phyloP scores from a whole-genome alignment of 2,888 invertebrate genomes.

The Hermaeophaga mercurialis region DNA sequence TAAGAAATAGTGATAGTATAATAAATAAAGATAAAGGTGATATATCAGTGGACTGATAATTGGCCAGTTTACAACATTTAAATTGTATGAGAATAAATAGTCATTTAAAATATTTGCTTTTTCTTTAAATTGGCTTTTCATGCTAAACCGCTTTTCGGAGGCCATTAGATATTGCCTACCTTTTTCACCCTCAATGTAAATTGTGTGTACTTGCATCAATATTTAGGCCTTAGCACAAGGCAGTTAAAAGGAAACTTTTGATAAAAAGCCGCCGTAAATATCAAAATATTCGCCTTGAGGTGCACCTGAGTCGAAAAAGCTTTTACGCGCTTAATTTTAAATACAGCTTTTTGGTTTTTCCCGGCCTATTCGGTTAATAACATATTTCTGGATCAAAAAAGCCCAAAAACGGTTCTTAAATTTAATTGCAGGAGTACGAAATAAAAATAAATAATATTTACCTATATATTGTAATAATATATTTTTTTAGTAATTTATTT shows the following conservation, averaged over 20 bases:
- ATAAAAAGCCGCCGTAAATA: slow-evolving; percentile 25
- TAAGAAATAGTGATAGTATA: too few species aligned
- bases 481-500: too few species aligned
- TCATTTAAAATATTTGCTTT: too few species aligned
- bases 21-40: too few species aligned
- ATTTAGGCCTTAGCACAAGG: slow-evolving; percentile 15
- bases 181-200: slow-evolving; percentile 15
- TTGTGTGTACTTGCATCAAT: slow-evolving; percentile 11
- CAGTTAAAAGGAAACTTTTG: slow-evolving; percentile 20
- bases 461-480: too few species aligned
- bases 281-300: slow-evolving; percentile 17
- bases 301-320: slow-evolving; percentile 29
- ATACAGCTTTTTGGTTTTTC: slow-evolving; percentile 20
- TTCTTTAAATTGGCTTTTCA: slow-evolving; percentile 13
- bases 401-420: too few species aligned
- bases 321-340: slow-evolving; percentile 28
- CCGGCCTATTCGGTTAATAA: slow-evolving; percentile 12
- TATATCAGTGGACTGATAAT: too few species aligned
- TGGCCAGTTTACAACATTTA: too few species aligned
- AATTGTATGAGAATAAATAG: too few species aligned
- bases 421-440: too few species aligned
- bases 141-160: background rate
- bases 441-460: too few species aligned
- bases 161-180: slow-evolving; percentile 5
- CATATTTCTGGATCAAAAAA: background rate